Conservation (phyloP, 1,140 invertebrate species). For the Mylabris phalerata region DNA sequence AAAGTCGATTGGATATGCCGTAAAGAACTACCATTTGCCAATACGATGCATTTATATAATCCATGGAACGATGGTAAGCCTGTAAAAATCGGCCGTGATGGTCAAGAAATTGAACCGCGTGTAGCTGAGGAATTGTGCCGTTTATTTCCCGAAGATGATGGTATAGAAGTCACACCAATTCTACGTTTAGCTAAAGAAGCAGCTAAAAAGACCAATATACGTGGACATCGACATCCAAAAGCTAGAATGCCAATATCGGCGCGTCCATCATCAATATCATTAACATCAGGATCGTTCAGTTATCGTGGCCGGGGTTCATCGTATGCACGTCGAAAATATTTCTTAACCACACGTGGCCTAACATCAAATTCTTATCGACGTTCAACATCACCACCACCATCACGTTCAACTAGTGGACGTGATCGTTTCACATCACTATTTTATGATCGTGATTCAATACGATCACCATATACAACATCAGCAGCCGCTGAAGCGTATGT, state of each 20-base stretch:
- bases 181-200: slow-evolving; percentile 83
- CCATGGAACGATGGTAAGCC: slow-evolving; percentile 98
- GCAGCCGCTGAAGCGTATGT: slow-evolving; percentile 69
- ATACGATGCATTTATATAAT: slow-evolving; percentile 91
- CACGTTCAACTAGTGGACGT: slow-evolving; percentile 21
- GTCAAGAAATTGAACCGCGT: slow-evolving; percentile 94
- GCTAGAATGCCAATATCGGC: slow-evolving; percentile 41
- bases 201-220: slow-evolving; percentile 54
- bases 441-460: slow-evolving; percentile 40
- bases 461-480: slow-evolving; percentile 41
- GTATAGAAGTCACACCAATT: slow-evolving; percentile 86
- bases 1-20: slow-evolving; percentile 95
- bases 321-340: slow-evolving; percentile 47
- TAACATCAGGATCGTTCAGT: slow-evolving; percentile 25
- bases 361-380: slow-evolving; percentile 49
- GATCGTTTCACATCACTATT: slow-evolving; percentile 34
- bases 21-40: slow-evolving; percentile 87
- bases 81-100: slow-evolving; percentile 97
- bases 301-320: slow-evolving; percentile 44
- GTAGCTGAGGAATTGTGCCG: slow-evolving; percentile 92
- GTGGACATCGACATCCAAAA: slow-evolving; percentile 48
- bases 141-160: slow-evolving; percentile 89
- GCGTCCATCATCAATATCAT: slow-evolving; percentile 1
- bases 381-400: slow-evolving; percentile 47
- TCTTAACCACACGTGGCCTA: slow-evolving; percentile 44